Evolutionary conservation across 2,797 vertebrate genomes (phyloP), one percentile per base, ranked within the genome.

Genomic region (Kryptolebias ocellatus): DNA sequence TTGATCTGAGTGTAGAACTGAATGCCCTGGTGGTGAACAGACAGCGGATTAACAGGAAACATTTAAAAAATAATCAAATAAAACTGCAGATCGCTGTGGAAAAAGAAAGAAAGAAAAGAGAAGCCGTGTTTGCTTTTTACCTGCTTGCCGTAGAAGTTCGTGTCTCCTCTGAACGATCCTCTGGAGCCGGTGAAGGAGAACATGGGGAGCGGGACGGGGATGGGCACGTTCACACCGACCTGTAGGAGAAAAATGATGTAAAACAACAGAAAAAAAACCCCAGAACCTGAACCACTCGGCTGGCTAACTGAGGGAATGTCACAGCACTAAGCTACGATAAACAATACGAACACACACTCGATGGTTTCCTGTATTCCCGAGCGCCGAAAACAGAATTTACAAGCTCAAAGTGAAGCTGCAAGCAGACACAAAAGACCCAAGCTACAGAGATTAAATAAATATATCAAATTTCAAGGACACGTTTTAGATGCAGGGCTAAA

Each of bases 71-170:
- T 24, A 5, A 49, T 57, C 1, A 9, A 3, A 9, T 15, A 0
- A 8, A 47, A 18, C 18, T 10, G 18, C 2, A 15, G 7, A 42
- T 11, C 12, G 7, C 12, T 10, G 3, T 46, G 18, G 17, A 39
- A 16, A 18, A 16, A 34, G n/a, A 20, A 4, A 12, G 2, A 6
- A 34, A 37, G 6, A 28, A 45, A 9, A 5, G 1, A 11, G 55
- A 14, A 17, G 14, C 20, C 20, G 0, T 53, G 3, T 54, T 62
- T 42, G 18, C 61, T 14, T 1, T 53, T 92, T 91, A 98, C 98
- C 95, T 99, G 98, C 81, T 99, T 99, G 89, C 98, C 98, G 27
- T 99, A 99, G 92, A 99, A 99, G 91, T 99, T 99, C 71, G 95
- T 95, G 87, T 99, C 97, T 53, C 98, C 98, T 76, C 98, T 95